These are phyloP conservation scores for Anarhynchus alexandrinus DNA, from an alignment of 2,113 vertebrate genomes.

Conservation along the genomic window DNA sequence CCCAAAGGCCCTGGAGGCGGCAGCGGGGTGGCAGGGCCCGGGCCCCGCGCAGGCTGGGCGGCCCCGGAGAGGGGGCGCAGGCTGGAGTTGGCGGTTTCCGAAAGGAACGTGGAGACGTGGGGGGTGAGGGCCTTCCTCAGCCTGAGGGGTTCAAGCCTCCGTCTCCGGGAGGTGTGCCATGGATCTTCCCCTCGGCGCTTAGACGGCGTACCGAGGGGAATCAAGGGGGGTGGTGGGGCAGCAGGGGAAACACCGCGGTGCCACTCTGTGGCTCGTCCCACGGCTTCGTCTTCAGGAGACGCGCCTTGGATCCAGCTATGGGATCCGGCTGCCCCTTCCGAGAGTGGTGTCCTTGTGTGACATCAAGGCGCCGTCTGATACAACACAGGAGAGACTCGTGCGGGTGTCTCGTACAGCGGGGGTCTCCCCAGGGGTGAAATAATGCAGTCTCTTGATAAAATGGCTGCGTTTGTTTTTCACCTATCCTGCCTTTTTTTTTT, in stretches of 20 bases:
- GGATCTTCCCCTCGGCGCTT: neutral
- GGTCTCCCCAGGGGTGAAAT: neutral
- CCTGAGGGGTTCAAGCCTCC: neutral
- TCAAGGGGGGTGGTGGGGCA: neutral
- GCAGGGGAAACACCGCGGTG: neutral
- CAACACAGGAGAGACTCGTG: fast-evolving
- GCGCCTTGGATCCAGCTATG: neutral
- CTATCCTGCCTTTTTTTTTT: neutral
- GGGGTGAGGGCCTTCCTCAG: neutral
- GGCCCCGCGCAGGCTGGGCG: no score
- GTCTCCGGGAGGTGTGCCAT: fast-evolving
- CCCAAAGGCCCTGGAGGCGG: no score
- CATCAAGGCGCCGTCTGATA: neutral
- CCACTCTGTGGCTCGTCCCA: neutral
- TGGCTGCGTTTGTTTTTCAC: neutral
- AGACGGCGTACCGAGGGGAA: neutral
- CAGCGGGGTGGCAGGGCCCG: no score
- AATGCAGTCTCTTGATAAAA: neutral
- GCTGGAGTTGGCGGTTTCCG: neutral
- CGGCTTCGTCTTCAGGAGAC: neutral
- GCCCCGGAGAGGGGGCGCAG: neutral
- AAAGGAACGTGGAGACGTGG: neutral
- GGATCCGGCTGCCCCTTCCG: neutral
- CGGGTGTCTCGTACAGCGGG: neutral
- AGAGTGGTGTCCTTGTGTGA: neutral